These are phyloP conservation scores for Anguilla japonica DNA, from an alignment of 2,113 vertebrate genomes.

Conservation along the genomic window DNA sequence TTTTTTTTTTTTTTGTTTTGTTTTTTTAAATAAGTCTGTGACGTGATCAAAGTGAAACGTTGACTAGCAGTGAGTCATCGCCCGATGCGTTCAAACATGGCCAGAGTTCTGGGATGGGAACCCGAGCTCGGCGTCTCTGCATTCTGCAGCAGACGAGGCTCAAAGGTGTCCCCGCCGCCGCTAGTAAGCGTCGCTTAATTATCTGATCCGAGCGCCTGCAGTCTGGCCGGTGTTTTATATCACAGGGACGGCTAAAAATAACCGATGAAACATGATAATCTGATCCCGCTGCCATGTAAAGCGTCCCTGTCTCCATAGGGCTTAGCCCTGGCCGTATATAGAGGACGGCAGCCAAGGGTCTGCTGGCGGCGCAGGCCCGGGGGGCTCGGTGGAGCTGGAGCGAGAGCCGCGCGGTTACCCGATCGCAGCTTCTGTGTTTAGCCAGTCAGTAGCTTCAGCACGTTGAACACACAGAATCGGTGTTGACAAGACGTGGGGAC, in stretches of 20 bases:
- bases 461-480: neutral
- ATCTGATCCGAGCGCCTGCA: constrained; percentile 26
- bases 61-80: neutral
- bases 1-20: no score
- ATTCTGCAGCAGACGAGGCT: constrained; percentile 28
- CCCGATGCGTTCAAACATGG: constrained; percentile 28
- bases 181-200: constrained; percentile 39
- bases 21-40: no score
- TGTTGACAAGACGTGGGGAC: no score
- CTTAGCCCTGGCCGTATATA: constrained; percentile 22
- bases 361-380: neutral
- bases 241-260: constrained; percentile 38
- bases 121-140: neutral
- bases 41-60: neutral
- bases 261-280: constrained; percentile 36
- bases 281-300: constrained; percentile 14
- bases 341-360: neutral
- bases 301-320: constrained; percentile 28
- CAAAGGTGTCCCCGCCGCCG: constrained; percentile 21
- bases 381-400: neutral
- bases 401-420: neutral
- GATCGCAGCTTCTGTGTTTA: neutral
- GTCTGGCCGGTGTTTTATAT: constrained; percentile 30
- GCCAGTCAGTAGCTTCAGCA: neutral
- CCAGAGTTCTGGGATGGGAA: constrained; percentile 32